Evolutionary conservation across 2,888 invertebrate genomes (phyloP), one percentile per base, ranked within the genome.

Genomic region (Andrena chrysosceles): DNA sequence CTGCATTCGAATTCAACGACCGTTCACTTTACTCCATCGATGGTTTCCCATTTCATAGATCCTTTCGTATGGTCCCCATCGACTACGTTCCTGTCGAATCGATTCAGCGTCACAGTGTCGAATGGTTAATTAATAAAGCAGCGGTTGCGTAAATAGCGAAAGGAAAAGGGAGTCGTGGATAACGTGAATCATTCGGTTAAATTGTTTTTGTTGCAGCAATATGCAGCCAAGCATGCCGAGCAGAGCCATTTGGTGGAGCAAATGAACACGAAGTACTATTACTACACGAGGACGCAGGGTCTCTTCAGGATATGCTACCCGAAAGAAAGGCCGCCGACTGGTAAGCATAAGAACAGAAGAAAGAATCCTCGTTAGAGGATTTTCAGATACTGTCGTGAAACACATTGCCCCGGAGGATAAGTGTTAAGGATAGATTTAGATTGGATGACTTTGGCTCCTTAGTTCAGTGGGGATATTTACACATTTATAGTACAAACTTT

Each of bases 221-320:
- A 96, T 93, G 96, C 97, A 84, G 95, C 96, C 87, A 97, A 97
- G 94, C 96, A 96, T 94, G 95, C 95, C 77, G 96, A 96, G 93
- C 96, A 97, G 83, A 95, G 95, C 90, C 95, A 96, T 52, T 95
- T 97, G 89, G 94, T 98, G 90, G 97, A 97, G 91, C 97, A 96
- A 91, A 96, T 98, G 94, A 98, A 97, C 94, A 95, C 95, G 66
- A 98, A 98, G 94, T 98, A 97, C 93, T 97, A 96, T 93, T 99
- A 97, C 95, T 99, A 96, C 94, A 98, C 98, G 84, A 96, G 99
- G 94, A 98, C 98, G 93, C 97, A 98, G 93, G 99, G 99, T 87
- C 96, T 99, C 75, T 99, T 99, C 95, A 96, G 99, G 94, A 97
- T 97, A 94, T 99, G 99, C 94, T 99, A 98, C 94, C 98, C 98